Evolutionary conservation across 2,888 invertebrate genomes (phyloP).

Genomic region (Tiliacea aurago): DNA sequence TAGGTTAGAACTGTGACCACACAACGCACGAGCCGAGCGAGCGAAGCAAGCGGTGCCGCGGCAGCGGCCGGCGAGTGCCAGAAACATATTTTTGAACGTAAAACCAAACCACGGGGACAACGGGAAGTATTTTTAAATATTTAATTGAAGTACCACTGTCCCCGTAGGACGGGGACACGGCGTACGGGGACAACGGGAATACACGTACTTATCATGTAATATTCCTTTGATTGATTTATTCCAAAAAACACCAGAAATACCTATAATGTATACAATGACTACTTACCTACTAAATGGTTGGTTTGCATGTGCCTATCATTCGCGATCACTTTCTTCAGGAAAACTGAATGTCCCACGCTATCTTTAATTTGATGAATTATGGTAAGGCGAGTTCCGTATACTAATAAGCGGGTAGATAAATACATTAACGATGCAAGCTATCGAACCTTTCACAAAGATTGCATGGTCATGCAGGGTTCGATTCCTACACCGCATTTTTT

Average conservation of each 20-base stretch:
- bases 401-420: not conserved
- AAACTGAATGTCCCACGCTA: constrained; percentile 21
- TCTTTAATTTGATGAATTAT: constrained; percentile 19
- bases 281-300: not conserved
- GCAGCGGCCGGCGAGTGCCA: no score
- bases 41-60: no score
- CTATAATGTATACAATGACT: not conserved
- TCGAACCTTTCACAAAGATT: not conserved
- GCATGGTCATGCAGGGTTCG: not conserved
- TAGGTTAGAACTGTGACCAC: no score
- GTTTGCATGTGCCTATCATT: constrained; percentile 13
- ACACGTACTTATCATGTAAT: no score
- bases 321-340: constrained; percentile 30
- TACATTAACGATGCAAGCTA: not conserved
- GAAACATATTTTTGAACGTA: no score
- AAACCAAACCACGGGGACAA: no score
- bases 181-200: no score
- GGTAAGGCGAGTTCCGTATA: not conserved
- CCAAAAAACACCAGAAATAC: not conserved
- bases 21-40: no score
- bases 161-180: no score
- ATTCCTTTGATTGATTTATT: no score
- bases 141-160: no score
- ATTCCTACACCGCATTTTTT: not conserved
- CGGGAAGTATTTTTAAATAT: no score